A percentile compares a stretch with the other conserved stretches of the same genome.
These are phyloP conservation scores for Stratiomys singularior DNA, from an alignment of 2,888 invertebrate genomes.

Conservation along the genomic window DNA sequence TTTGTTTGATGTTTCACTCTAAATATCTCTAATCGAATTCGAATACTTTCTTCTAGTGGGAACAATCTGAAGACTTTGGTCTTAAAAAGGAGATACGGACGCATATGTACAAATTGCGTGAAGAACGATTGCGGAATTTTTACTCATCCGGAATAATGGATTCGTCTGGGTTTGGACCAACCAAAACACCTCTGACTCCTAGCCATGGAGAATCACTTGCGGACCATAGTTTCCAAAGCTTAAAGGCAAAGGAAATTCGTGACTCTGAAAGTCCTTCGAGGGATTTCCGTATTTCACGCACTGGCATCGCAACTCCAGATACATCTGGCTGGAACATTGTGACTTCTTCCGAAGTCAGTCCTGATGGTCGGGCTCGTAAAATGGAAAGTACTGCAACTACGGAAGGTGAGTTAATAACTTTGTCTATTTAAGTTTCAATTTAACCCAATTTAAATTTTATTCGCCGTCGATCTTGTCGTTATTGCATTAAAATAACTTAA, in stretches of 20 bases:
- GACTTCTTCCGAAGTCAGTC: constrained; percentile 71
- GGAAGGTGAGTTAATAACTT: constrained; percentile 65
- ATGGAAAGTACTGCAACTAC: constrained; percentile 72
- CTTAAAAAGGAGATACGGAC: constrained; percentile 87
- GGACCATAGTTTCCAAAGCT: constrained; percentile 80
- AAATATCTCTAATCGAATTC: background rate
- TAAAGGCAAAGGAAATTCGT: constrained; percentile 82
- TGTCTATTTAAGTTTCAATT: background rate
- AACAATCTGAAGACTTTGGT: constrained; percentile 86
- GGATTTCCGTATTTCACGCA: constrained; percentile 61
- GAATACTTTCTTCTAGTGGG: constrained; percentile 73
- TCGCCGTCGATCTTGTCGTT: background rate
- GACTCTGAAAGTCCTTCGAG: constrained; percentile 80
- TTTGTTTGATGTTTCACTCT: too few species aligned
- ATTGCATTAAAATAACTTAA: background rate
- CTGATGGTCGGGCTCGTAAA: constrained; percentile 73
- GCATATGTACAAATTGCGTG: constrained; percentile 85
- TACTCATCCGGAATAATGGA: constrained; percentile 70
- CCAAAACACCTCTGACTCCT: constrained; percentile 64
- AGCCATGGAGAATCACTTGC: constrained; percentile 77
- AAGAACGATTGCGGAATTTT: constrained; percentile 79
- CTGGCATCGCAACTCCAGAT: constrained; percentile 57
- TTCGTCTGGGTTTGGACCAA: constrained; percentile 64
- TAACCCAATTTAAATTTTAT: too few species aligned
- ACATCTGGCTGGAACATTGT: constrained; percentile 76